Evolutionary conservation across 2,888 invertebrate species (phyloP).

Genomic region (Hoplodrina blanda): DNA sequence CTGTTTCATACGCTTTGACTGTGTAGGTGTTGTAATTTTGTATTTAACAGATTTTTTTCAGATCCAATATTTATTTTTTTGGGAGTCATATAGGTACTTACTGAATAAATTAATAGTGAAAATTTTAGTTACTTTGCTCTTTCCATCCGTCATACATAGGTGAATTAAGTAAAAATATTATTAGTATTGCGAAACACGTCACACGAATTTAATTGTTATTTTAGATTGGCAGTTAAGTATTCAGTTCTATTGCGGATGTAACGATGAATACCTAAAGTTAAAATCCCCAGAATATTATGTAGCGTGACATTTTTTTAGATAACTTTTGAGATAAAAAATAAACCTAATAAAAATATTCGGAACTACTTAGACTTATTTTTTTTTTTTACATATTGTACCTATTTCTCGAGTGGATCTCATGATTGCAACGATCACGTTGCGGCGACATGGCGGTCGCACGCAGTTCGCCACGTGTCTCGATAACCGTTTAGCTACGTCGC

Average conservation of each 20-base stretch:
- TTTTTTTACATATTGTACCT: constrained; percentile 38
- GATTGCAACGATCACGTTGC: constrained; percentile 76
- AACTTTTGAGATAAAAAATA: constrained; percentile 11
- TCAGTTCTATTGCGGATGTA: neutral
- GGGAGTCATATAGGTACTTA: no score
- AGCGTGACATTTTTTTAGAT: constrained; percentile 12
- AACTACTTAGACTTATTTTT: constrained; percentile 33
- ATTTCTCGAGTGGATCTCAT: constrained; percentile 65
- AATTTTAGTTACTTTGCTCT: no score
- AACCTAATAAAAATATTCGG: neutral
- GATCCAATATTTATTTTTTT: no score
- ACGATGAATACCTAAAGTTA: neutral
- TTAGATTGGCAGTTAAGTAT: constrained; percentile 6
- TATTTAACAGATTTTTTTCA: no score
- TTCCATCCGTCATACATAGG: no score
- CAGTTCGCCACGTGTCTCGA: constrained; percentile 78
- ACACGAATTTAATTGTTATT: constrained; percentile 26
- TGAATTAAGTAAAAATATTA: constrained; percentile 29
- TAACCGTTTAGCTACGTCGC: constrained; percentile 76
- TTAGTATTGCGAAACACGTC: constrained; percentile 18
- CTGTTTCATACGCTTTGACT: no score
- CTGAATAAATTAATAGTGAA: no score
- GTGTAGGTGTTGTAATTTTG: no score
- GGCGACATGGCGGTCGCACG: constrained; percentile 73
- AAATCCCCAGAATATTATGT: constrained; percentile 12